Evolutionary conservation across 2,113 vertebrate genomes (phyloP).

Genomic region (Sclerurus mexicanus): DNA sequence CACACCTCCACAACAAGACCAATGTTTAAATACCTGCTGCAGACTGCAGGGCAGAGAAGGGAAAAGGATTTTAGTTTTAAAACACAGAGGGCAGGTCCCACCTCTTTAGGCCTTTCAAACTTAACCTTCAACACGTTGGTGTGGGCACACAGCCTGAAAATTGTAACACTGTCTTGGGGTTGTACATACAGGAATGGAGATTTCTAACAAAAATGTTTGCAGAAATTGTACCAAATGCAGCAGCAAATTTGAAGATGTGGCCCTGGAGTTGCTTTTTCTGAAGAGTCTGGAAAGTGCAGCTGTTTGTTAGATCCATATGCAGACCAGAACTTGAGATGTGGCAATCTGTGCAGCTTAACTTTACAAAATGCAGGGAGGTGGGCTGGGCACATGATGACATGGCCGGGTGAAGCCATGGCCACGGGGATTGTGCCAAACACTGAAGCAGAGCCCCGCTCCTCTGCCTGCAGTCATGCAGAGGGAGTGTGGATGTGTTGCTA

Average conservation of each 20-base stretch:
- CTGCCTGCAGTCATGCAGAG: accelerated
- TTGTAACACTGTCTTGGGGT: neutral
- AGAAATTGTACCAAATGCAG: neutral
- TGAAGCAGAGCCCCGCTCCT: neutral
- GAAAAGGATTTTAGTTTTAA: neutral
- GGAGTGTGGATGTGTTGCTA: accelerated
- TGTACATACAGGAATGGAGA: accelerated
- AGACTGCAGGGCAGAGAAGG: neutral
- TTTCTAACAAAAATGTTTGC: neutral
- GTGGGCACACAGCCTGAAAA: neutral
- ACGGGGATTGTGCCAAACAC: accelerated
- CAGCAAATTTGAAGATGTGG: neutral
- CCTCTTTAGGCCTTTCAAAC: neutral
- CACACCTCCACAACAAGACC: neutral
- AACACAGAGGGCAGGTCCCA: neutral
- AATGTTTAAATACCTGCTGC: neutral
- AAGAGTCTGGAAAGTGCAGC: neutral
- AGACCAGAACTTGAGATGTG: accelerated
- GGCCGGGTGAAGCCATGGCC: accelerated
- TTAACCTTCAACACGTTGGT: neutral
- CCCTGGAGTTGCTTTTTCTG: neutral
- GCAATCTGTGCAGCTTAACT: neutral
- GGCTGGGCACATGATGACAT: accelerated
- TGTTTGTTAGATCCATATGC: neutral
- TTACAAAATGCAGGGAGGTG: neutral